Percentiles rank a stretch among this genome's conserved stretches.
These are phyloP conservation scores for Drosophila anceps DNA, from an alignment of 2,888 invertebrate species.

Conservation along the genomic window DNA sequence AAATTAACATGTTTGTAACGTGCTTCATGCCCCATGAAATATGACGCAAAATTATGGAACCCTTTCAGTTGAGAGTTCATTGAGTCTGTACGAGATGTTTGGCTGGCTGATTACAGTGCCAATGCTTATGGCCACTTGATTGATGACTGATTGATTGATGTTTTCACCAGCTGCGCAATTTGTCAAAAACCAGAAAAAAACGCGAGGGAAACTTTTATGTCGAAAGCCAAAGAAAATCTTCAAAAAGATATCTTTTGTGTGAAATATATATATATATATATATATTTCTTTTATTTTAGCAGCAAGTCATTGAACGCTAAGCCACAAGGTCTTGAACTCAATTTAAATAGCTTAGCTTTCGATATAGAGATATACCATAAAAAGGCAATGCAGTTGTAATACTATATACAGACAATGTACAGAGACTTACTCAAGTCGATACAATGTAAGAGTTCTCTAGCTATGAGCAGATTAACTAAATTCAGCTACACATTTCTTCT, in stretches of 20 bases:
- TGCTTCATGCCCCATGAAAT: constrained; percentile 36
- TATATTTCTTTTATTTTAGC: not conserved
- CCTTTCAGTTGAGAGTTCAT: constrained; percentile 61
- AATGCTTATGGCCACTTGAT: constrained; percentile 55
- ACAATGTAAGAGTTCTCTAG: not conserved
- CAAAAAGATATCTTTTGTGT: constrained; percentile 40
- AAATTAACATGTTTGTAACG: constrained; percentile 66
- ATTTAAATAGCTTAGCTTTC: constrained; percentile 28
- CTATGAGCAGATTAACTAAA: not conserved
- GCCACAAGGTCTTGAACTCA: constrained; percentile 3
- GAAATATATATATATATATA: constrained; percentile 27
- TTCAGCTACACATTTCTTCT: not conserved
- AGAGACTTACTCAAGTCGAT: not conserved
- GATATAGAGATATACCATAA: not conserved
- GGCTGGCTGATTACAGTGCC: constrained; percentile 36
- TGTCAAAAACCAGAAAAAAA: constrained; percentile 47
- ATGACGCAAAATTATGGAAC: constrained; percentile 42
- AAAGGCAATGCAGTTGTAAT: not conserved
- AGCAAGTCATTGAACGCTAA: constrained; percentile 26
- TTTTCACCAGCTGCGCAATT: constrained; percentile 68
- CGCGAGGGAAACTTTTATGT: constrained; percentile 40
- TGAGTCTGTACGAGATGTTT: constrained; percentile 43
- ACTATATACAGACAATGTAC: not conserved
- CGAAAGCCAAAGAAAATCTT: constrained; percentile 33
- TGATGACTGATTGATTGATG: constrained; percentile 78